Conservation (phyloP, 2,797 vertebrate genomes). For the Malurus leucopterus region DNA sequence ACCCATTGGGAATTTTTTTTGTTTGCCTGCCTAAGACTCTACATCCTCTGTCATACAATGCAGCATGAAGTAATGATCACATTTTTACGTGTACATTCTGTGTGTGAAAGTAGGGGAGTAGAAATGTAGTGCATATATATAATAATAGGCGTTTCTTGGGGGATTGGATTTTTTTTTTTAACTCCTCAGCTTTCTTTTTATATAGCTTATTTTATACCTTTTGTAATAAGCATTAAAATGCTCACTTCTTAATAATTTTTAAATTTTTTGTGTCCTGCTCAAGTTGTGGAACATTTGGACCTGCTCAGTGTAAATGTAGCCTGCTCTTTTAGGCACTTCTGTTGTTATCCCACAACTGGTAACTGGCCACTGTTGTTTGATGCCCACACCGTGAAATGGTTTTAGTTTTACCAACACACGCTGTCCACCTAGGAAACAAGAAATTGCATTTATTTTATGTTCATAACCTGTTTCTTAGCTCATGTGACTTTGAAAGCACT, state of each 20-base stretch:
- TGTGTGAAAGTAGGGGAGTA: not conserved
- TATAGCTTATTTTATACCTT: not conserved
- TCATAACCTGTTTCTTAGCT: not conserved
- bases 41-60: not conserved
- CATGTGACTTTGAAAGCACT: not conserved
- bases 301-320: not conserved
- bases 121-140: not conserved
- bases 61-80: not conserved
- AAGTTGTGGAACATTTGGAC: not conserved
- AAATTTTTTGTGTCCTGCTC: not conserved
- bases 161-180: not conserved
- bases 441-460: not conserved
- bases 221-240: constrained; percentile 11
- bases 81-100: not conserved
- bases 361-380: not conserved
- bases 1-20: constrained; percentile 3
- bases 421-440: not conserved
- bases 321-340: not conserved
- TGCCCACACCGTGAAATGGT: not conserved
- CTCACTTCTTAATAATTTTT: not conserved
- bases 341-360: not conserved
- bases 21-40: constrained; percentile 1
- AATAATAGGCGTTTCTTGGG: not conserved
- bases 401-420: not conserved
- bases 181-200: not conserved